These are phyloP conservation scores for Bolborhynchus lineola DNA, from an alignment of 2,113 vertebrate species.

Conservation along the genomic window DNA sequence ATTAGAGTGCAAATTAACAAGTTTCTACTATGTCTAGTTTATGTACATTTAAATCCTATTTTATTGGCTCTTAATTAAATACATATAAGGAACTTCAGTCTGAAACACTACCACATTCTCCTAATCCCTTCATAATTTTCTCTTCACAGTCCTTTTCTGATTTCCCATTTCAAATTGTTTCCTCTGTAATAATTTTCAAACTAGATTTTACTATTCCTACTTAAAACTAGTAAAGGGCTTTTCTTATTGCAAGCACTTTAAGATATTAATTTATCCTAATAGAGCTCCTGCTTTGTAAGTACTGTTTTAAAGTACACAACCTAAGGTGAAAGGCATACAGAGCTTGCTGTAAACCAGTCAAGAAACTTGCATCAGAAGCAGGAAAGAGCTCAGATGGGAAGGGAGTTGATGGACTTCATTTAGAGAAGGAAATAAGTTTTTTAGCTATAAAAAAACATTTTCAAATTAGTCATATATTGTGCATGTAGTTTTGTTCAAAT, in stretches of 20 bases:
- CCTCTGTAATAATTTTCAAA: background rate
- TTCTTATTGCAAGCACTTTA: background rate
- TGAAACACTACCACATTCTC: background rate
- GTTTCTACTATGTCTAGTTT: constrained; percentile 23
- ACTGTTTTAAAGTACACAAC: background rate
- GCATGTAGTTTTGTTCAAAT: background rate
- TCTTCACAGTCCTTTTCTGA: background rate
- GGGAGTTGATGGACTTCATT: background rate
- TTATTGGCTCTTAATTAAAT: constrained; percentile 59
- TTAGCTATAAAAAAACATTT: background rate
- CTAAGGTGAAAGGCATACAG: background rate
- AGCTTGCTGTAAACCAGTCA: background rate
- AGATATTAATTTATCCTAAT: background rate
- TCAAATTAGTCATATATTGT: background rate
- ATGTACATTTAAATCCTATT: constrained; percentile 33
- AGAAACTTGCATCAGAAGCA: background rate
- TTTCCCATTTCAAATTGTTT: background rate
- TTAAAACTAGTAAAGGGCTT: background rate
- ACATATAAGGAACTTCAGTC: background rate
- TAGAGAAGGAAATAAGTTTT: background rate
- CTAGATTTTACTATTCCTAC: background rate
- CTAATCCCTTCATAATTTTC: constrained; percentile 29
- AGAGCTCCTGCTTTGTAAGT: background rate
- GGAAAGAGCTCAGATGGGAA: background rate
- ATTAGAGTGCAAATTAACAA: constrained; percentile 47